Conservation (phyloP, 2,888 invertebrate genomes). For the Netelia melanura region DNA sequence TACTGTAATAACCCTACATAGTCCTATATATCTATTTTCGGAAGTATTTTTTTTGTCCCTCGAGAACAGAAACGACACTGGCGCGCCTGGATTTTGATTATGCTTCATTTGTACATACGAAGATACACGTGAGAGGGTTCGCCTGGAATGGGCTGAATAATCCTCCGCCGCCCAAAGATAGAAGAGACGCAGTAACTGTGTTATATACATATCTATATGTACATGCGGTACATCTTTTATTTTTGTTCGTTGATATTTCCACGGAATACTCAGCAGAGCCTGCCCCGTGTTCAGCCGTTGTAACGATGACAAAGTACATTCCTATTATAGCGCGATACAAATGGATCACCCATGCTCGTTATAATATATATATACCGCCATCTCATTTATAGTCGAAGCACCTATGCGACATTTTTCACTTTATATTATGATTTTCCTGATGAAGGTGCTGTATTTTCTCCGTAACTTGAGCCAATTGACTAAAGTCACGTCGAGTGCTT, state of each 20-base stretch:
- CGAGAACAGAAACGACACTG: slow-evolving; percentile 46
- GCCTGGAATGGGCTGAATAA: slow-evolving; percentile 47
- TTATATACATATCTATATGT: slow-evolving; percentile 1
- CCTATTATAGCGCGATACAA: slow-evolving; percentile 25
- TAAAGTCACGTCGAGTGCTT: not conserved
- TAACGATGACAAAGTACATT: slow-evolving; percentile 51
- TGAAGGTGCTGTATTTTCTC: no score
- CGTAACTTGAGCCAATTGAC: not conserved
- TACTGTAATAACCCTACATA: slow-evolving; percentile 39
- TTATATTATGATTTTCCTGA: no score
- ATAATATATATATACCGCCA: not conserved
- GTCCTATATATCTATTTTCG: slow-evolving; percentile 57
- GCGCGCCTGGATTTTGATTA: slow-evolving; percentile 65
- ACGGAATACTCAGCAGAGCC: slow-evolving; percentile 17
- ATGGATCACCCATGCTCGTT: slow-evolving; percentile 45
- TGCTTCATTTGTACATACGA: slow-evolving; percentile 66
- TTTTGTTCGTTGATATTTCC: slow-evolving; percentile 15
- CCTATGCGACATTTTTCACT: no score
- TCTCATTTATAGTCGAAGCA: no score
- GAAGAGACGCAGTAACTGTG: not conserved
- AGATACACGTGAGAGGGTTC: slow-evolving; percentile 41
- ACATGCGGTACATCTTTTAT: slow-evolving; percentile 28
- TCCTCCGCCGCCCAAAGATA: slow-evolving; percentile 5
- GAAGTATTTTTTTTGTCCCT: slow-evolving; percentile 58
- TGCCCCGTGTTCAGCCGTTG: slow-evolving; percentile 18